phyloP scores from a whole-genome alignment of 1,140 invertebrate species.

The Harpegnathos saltator region DNA sequence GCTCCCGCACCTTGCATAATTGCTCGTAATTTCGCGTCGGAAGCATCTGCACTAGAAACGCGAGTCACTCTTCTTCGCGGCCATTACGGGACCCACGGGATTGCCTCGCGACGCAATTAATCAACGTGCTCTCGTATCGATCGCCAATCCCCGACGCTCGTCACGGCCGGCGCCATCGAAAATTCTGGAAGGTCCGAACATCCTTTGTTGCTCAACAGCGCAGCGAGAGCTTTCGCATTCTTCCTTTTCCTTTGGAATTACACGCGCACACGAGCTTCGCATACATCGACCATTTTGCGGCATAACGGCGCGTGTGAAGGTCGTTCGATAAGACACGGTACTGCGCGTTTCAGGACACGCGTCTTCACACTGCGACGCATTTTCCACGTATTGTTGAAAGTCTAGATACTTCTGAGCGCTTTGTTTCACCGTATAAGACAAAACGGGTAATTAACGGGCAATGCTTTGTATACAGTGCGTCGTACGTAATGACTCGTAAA shows the following conservation, averaged over 20 bases:
- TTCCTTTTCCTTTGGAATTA: background rate
- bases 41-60: background rate
- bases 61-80: background rate
- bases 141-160: conserved; percentile 15
- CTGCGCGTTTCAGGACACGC: background rate
- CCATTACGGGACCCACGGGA: conserved; percentile 3
- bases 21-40: background rate
- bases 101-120: conserved; percentile 40
- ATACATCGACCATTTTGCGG: background rate
- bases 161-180: background rate
- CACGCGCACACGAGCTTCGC: background rate
- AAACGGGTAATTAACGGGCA: background rate
- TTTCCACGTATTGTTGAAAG: background rate
- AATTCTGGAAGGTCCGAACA: conserved; percentile 3
- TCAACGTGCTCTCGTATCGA: conserved; percentile 16
- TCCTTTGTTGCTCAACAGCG: background rate
- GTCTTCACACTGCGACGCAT: background rate
- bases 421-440: background rate
- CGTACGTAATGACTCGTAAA: background rate
- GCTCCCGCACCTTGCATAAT: background rate
- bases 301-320: background rate
- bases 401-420: background rate
- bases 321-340: background rate
- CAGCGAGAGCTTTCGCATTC: background rate
- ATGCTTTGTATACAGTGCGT: background rate